Evolutionary conservation across 2,888 invertebrate genomes (phyloP).

Genomic region (Scaptomyza polygonia): DNA sequence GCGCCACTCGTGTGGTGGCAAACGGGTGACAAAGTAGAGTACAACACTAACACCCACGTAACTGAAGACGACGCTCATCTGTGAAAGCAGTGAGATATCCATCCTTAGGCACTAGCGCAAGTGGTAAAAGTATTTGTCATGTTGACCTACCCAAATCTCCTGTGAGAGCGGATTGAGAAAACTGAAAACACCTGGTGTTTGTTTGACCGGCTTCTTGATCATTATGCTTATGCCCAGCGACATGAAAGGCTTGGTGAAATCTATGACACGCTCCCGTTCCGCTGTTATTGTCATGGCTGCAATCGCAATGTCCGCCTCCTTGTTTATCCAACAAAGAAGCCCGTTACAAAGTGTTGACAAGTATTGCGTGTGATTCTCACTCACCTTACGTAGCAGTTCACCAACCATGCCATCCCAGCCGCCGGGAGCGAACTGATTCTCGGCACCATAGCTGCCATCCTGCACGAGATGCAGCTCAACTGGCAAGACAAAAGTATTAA

Average conservation of each 20-base stretch:
- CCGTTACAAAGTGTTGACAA: conserved; percentile 24
- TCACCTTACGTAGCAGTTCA: conserved; percentile 93
- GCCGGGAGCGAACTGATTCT: conserved; percentile 89
- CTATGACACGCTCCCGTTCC: conserved; percentile 96
- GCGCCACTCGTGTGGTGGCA: conserved; percentile 99
- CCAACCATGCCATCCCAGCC: conserved; percentile 96
- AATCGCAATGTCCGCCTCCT: conserved; percentile 98
- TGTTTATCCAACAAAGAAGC: conserved; percentile 61
- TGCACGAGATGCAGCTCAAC: conserved; percentile 94
- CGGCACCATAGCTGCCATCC: conserved; percentile 93
- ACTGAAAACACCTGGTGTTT: conserved; percentile 98
- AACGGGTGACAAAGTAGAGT: conserved; percentile 97
- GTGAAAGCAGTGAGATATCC: conserved; percentile 19
- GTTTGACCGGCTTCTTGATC: conserved; percentile 95
- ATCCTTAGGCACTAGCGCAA: conserved; percentile 1
- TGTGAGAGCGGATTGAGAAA: conserved; percentile 98
- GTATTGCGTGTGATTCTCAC: conserved; percentile 57
- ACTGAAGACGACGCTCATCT: conserved; percentile 92
- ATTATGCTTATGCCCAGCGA: conserved; percentile 97
- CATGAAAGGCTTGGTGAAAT: conserved; percentile 99
- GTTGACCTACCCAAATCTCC: conserved; percentile 95
- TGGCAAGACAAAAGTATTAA: conserved; percentile 80
- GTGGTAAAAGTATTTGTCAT: not conserved
- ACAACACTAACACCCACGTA: conserved; percentile 98
- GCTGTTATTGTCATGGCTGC: conserved; percentile 97